Percentiles rank a stretch among this genome's conserved stretches.
Conservation (phyloP, 2,113 vertebrate genomes). For the Dermatemys mawii region DNA sequence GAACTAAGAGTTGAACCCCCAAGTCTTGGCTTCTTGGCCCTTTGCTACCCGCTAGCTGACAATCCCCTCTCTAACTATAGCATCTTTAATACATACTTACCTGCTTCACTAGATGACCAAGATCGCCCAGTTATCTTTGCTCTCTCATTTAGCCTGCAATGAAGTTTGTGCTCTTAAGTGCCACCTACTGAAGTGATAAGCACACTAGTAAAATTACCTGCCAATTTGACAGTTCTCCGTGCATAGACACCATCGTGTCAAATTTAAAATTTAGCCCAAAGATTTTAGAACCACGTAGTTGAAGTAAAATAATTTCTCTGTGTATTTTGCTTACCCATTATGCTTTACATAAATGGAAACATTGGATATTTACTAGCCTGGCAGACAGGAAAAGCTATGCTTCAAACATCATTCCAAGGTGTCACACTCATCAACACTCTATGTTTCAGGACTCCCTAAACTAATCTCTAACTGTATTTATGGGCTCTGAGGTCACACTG, state of each 20-base stretch:
- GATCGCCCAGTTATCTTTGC: not conserved
- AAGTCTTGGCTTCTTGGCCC: not conserved
- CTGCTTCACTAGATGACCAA: constrained; percentile 5
- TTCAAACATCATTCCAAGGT: constrained; percentile 54
- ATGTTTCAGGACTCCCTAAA: constrained; percentile 70
- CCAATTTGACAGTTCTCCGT: not conserved
- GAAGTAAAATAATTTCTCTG: not conserved
- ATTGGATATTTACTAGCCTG: constrained; percentile 61
- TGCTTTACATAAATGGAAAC: constrained; percentile 49
- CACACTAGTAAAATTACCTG: not conserved
- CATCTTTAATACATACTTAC: not conserved
- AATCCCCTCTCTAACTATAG: not conserved
- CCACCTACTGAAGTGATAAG: not conserved
- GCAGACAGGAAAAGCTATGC: constrained; percentile 63
- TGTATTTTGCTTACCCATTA: constrained; percentile 59
- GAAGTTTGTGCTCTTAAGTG: not conserved
- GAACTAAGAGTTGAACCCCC: not conserved
- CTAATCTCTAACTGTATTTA: constrained; percentile 60
- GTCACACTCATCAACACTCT: constrained; percentile 70
- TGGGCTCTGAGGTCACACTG: constrained; percentile 68
- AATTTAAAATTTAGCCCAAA: not conserved
- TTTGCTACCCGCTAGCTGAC: not conserved
- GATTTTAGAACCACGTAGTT: not conserved
- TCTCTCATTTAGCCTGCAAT: constrained; percentile 15
- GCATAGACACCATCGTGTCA: not conserved